Base-by-base conservation (phyloP, 2,888 invertebrate genomes). In the Plagodis dolabraria region DNA sequence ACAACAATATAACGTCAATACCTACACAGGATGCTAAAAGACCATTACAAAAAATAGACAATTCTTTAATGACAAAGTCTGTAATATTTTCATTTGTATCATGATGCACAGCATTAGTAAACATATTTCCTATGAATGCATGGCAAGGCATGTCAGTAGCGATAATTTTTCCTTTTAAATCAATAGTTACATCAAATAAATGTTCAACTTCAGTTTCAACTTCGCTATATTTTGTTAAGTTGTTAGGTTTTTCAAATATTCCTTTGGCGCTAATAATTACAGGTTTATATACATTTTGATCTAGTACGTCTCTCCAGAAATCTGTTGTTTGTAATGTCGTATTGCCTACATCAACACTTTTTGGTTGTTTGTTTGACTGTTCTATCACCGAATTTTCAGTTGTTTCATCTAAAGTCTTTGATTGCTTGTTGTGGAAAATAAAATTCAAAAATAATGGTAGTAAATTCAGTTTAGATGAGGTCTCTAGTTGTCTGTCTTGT, bases 21-120 rank as follows among this genome's bases (percentile, higher is more conserved):
- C 89, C 89, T 64, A 79, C 76, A 76, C 92, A 92, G n/a, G 86
- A 77, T 0, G 86, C 84, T 60, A 91, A 79, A 66, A 83, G 74
- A 58, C 90, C 92, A 63, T 89, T 89, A 83, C 92, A 92, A 86
- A 91, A 92, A 59, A 77, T 59, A 1, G 89, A 83, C 35, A 92
- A 66, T 72, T 92, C 89, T 43, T 80, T 69, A 59, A 87, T 83
- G 56, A 92, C 85, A 66, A 89, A 88, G 71, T 89, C 86, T 59
- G 84, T 83, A 6, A 89, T 57, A 42, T 81, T 80, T 69, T 85
- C 82, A 63, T 79, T 75, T 50, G 74, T 65, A 47, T 66, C 74
- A 53, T 82, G 76, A 67, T 85, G 81, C 36, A 79, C 60, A 22
- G 75, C 80, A 66, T 88, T 85, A 67, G 74, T 87, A 63, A 89